Evolutionary conservation across 1,140 invertebrate species (phyloP), one percentile per base, ranked within the genome.

Genomic region (Drosophila mojavensis): DNA sequence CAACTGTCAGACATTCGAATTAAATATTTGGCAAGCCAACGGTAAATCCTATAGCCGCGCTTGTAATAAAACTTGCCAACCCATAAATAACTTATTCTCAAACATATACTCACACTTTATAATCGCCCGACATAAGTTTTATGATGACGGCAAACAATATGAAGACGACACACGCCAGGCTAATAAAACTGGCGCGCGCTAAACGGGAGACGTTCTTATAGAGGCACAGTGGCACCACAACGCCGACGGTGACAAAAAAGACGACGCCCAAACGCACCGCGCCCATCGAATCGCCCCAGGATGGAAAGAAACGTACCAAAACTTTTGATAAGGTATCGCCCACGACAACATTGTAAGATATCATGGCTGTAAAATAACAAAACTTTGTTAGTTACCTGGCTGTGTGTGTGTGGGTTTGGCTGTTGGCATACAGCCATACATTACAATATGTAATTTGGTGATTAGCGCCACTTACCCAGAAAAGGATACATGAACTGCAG

Each of bases 291-390:
- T 53, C 93, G 93, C 63, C 94, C 94, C 33, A 91, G 5, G 85
- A 91, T 47, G 91, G 91, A 51, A 92, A 80, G 67, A 96, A 92
- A 63, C 97, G 94, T 6, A 96, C 93, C 36, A 97, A 93, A 3
- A 98, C 96, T 93, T 97, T 97, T 1, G 97, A 97, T 17, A 97
- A 94, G 0, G 97, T 98, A 91, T 98, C 97, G 30, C 97, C 97
- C 20, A 98, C 97, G 33, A 98, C 97, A 5, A 98, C 95, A 91
- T 98, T 98, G 91, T 98, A 98, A 51, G 96, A 97, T 33, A 97
- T 96, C 96, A 98, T 98, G 1, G 97, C 97, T 97, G 93, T 56
- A 76, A 81, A 79, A 61, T 59, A 47, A 15, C 43, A 60, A 48
- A 60, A 60, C 43, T 60, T 60, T 60, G 58, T 60, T 60, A 60